A percentile compares a stretch with the other conserved stretches of the same genome.
These are phyloP conservation scores for Pseudotriccus pelzelni DNA, from an alignment of 2,797 vertebrate species.

Conservation along the genomic window DNA sequence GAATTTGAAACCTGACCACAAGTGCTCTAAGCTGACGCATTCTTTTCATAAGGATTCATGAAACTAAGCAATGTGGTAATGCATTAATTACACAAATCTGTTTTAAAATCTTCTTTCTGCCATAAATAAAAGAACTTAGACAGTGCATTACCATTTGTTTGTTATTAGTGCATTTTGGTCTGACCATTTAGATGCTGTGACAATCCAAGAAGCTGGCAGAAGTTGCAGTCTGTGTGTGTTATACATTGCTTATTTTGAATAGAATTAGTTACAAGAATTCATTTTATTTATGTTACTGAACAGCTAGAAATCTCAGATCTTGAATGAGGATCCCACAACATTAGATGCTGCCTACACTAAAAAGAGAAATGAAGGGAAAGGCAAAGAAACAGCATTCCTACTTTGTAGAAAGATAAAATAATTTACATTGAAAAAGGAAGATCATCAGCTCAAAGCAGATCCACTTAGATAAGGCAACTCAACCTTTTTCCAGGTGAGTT, in stretches of 20 bases:
- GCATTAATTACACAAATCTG: neutral
- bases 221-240: neutral
- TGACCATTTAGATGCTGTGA: neutral
- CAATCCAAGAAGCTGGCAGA: slow-evolving; percentile 7
- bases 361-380: neutral
- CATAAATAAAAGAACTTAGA: neutral
- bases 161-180: slow-evolving; percentile 3
- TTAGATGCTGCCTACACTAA: neutral
- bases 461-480: neutral
- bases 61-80: neutral
- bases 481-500: neutral
- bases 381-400: neutral
- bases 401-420: neutral
- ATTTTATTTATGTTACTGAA: neutral
- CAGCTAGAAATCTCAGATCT: neutral
- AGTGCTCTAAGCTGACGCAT: neutral
- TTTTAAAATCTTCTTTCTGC: slow-evolving; percentile 10
- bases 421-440: neutral
- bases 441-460: neutral
- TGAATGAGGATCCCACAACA: neutral
- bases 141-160: neutral
- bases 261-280: neutral
- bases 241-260: neutral
- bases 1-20: neutral
- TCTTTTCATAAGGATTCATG: neutral